Conservation (phyloP, 2,888 invertebrate genomes). For the Tetragnatha montana region DNA sequence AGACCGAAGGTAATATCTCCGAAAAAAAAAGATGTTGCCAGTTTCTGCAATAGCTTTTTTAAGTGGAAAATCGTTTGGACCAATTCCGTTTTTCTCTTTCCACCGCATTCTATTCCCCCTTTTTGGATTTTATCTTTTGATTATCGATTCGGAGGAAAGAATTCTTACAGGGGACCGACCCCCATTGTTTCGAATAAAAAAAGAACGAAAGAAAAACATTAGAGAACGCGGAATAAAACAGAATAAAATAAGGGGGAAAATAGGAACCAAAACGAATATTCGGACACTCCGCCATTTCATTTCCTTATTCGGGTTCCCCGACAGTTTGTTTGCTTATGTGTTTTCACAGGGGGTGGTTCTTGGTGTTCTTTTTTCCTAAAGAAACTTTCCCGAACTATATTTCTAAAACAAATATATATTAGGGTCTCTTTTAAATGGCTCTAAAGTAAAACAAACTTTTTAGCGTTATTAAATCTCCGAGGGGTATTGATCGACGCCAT, state of each 20-base stretch:
- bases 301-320: neutral
- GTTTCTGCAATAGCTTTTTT: constrained; percentile 36
- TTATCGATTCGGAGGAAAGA: constrained; percentile 22
- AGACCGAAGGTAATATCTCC: neutral
- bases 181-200: neutral
- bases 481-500: neutral
- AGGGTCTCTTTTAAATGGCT: neutral
- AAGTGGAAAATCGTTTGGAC: constrained; percentile 60
- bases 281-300: neutral
- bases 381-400: neutral
- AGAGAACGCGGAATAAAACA: neutral
- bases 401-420: neutral
- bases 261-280: neutral
- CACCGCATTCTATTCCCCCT: constrained; percentile 22
- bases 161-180: neutral
- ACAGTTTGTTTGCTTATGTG: neutral
- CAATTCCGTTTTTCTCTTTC: constrained; percentile 18
- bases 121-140: constrained; percentile 26
- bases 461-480: neutral
- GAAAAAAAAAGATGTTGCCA: constrained; percentile 33
- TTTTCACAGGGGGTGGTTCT: neutral
- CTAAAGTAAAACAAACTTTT: neutral
- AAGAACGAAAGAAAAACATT: neutral
- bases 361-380: neutral
- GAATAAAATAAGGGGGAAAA: neutral